Evolutionary conservation across 1,140 invertebrate genomes (phyloP).

Genomic region (Drosophila guanche): DNA sequence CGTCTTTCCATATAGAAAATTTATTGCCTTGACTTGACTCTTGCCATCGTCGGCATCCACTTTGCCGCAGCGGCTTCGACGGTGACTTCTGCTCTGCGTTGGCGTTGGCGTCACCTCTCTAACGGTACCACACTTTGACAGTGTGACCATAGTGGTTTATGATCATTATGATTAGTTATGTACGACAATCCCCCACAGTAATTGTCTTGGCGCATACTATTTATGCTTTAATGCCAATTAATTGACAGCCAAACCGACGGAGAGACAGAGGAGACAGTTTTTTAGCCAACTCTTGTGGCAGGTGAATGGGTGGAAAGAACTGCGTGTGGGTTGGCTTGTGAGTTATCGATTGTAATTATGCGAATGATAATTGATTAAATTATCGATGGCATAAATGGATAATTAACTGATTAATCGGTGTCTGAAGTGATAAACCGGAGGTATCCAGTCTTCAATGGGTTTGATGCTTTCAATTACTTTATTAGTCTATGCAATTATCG

Average conservation of each 20-base stretch:
- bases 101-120: constrained; percentile 27
- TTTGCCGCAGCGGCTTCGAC: constrained; percentile 18
- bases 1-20: constrained; percentile 57
- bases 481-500: too few relatives aligned
- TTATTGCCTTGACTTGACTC: constrained; percentile 49
- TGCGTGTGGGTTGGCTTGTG: not conserved
- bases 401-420: too few relatives aligned
- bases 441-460: too few relatives aligned
- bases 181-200: constrained; percentile 27
- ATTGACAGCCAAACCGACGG: not conserved
- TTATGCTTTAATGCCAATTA: constrained; percentile 1
- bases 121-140: constrained; percentile 42
- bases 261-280: too few relatives aligned
- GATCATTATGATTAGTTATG: constrained; percentile 28
- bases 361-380: too few relatives aligned
- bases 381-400: too few relatives aligned
- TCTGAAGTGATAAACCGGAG: too few relatives aligned
- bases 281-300: not conserved
- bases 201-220: constrained; percentile 32
- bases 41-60: not conserved
- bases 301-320: too few relatives aligned
- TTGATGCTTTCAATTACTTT: too few relatives aligned
- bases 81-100: constrained; percentile 31
- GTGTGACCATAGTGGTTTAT: constrained; percentile 38
- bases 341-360: too few relatives aligned